These are phyloP conservation scores for Mimachlamys varia DNA, from an alignment of 2,888 invertebrate genomes.

Conservation along the genomic window DNA sequence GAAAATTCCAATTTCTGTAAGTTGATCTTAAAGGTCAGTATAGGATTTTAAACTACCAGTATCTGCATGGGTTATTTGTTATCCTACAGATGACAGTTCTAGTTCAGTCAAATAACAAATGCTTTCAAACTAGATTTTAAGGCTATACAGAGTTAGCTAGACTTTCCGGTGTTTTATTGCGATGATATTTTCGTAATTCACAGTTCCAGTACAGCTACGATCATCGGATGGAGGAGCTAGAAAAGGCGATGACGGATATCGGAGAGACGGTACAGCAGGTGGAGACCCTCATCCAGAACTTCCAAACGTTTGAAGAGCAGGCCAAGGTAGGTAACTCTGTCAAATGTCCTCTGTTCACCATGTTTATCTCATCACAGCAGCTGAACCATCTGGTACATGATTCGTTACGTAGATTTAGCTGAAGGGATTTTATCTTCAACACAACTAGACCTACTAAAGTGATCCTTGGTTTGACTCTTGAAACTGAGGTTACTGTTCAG, in stretches of 20 bases:
- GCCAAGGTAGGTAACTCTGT: constrained; percentile 81
- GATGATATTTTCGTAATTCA: constrained; percentile 47
- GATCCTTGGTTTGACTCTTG: no score
- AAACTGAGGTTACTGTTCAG: no score
- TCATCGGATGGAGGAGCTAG: constrained; percentile 80
- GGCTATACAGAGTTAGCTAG: no score
- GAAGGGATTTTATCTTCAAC: background rate
- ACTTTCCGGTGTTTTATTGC: background rate
- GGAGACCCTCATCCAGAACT: constrained; percentile 90
- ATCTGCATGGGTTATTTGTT: no score
- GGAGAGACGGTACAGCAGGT: constrained; percentile 93
- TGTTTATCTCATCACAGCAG: background rate
- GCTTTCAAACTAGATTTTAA: no score
- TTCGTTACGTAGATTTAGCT: background rate
- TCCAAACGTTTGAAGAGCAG: constrained; percentile 88
- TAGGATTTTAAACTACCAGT: no score
- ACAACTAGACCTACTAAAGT: no score
- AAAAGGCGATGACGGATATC: constrained; percentile 89
- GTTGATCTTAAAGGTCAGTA: no score
- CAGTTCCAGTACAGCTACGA: constrained; percentile 82
- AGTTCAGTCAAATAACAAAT: no score
- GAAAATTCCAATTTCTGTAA: no score
- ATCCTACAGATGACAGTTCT: no score
- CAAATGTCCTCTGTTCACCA: no score
- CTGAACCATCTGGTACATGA: background rate